These are phyloP conservation scores for Mercenaria mercenaria DNA, from an alignment of 1,140 invertebrate species.

Conservation along the genomic window DNA sequence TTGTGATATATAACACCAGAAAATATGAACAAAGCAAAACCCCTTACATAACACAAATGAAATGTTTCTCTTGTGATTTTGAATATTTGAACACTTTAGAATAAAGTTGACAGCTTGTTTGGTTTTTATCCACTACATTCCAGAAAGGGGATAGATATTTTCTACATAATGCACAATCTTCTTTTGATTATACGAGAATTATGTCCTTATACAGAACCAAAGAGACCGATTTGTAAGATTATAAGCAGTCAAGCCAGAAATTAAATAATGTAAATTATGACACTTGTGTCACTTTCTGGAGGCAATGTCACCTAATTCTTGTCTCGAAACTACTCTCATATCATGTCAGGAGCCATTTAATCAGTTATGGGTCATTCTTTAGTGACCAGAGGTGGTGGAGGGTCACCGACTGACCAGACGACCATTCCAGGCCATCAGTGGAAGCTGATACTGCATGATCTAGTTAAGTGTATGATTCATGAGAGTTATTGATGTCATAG, in stretches of 20 bases:
- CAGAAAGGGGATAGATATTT: no score
- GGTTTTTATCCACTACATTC: no score
- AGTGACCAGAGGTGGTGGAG: constrained; percentile 27
- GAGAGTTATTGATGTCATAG: not conserved
- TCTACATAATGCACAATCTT: no score
- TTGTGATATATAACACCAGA: no score
- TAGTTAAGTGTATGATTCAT: constrained; percentile 23
- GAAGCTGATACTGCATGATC: not conserved
- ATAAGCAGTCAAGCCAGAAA: not conserved
- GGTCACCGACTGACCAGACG: constrained; percentile 30
- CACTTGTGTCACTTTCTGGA: constrained; percentile 16
- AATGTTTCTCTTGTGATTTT: no score
- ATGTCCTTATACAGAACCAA: no score
- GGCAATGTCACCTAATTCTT: not conserved
- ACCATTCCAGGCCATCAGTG: not conserved
- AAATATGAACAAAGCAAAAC: no score
- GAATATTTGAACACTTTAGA: no score
- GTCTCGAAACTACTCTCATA: not conserved
- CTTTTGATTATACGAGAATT: no score
- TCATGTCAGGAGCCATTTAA: constrained; percentile 52
- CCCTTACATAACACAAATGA: no score
- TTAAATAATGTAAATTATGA: constrained; percentile 56
- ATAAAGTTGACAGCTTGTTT: no score
- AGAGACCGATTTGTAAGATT: no score
- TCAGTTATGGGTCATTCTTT: constrained; percentile 48